Evolutionary conservation across 2,797 vertebrate genomes (phyloP).

Genomic region (Catamblyrhynchus diadema): DNA sequence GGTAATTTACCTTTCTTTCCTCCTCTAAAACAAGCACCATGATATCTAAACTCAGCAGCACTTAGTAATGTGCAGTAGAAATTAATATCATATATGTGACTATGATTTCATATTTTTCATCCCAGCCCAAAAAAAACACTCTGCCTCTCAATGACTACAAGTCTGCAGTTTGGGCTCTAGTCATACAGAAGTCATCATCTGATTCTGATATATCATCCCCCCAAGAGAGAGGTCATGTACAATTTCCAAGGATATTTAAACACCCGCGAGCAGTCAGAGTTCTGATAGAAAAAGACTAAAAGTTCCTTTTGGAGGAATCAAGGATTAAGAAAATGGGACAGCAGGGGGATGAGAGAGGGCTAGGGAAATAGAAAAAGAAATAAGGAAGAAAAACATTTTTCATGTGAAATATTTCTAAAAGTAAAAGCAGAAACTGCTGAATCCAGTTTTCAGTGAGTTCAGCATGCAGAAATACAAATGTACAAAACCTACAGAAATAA

Average conservation of each 20-base stretch:
- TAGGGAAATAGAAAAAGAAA: neutral
- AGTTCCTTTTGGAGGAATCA: neutral
- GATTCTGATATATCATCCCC: neutral
- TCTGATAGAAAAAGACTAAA: neutral
- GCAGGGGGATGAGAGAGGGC: neutral
- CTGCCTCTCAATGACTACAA: neutral
- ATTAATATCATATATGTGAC: neutral
- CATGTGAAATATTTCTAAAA: neutral
- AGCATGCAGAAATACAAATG: neutral
- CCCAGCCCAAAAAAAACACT: neutral
- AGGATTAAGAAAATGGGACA: neutral
- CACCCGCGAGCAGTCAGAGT: neutral
- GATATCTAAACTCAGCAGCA: neutral
- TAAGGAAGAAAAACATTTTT: neutral
- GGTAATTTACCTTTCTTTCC: neutral
- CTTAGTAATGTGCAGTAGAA: neutral
- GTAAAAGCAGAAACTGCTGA: neutral
- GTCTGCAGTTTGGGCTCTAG: neutral
- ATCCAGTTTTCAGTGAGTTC: neutral
- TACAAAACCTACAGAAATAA: neutral
- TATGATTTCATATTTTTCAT: neutral
- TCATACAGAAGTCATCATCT: neutral
- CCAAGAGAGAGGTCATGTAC: neutral
- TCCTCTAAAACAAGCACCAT: neutral
- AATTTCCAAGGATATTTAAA: neutral